Percentiles rank a stretch among this genome's conserved stretches.
These are phyloP conservation scores for Perca schrenkii DNA, from an alignment of 2,113 vertebrate species.

Conservation along the genomic window DNA sequence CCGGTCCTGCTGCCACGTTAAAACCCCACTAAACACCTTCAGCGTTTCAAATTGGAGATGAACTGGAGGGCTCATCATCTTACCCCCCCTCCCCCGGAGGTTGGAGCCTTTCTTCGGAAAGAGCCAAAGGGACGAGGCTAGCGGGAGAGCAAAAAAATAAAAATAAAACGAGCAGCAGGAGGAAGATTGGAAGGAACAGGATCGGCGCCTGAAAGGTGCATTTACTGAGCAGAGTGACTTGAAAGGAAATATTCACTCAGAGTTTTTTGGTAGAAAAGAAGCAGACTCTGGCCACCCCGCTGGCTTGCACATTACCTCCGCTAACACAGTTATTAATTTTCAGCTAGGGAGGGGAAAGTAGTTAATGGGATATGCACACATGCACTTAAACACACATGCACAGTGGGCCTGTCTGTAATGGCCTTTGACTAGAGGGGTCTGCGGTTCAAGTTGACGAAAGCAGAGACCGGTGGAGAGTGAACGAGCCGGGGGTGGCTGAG, in stretches of 20 bases:
- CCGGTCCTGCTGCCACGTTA: conserved; percentile 47
- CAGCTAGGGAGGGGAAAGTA: conserved; percentile 31
- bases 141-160: background rate
- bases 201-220: conserved; percentile 26
- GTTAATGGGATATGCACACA: conserved; percentile 45
- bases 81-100: background rate
- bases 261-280: conserved; percentile 45
- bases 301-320: conserved; percentile 25
- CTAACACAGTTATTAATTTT: conserved; percentile 46
- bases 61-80: conserved; percentile 47
- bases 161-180: conserved; percentile 3
- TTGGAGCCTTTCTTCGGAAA: background rate
- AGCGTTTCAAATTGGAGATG: conserved; percentile 44
- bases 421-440: conserved; percentile 39
- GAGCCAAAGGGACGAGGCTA: background rate
- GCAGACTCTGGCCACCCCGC: conserved; percentile 27
- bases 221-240: conserved; percentile 21
- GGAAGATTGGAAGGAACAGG: conserved; percentile 7
- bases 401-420: conserved; percentile 40
- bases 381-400: conserved; percentile 38
- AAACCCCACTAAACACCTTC: conserved; percentile 57
- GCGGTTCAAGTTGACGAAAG: conserved; percentile 75
- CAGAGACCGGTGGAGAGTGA: conserved; percentile 50
- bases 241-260: conserved; percentile 63
- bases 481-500: conserved; percentile 52